These are phyloP conservation scores for Chirona hameri DNA, from an alignment of 2,888 invertebrate species.

Conservation along the genomic window DNA sequence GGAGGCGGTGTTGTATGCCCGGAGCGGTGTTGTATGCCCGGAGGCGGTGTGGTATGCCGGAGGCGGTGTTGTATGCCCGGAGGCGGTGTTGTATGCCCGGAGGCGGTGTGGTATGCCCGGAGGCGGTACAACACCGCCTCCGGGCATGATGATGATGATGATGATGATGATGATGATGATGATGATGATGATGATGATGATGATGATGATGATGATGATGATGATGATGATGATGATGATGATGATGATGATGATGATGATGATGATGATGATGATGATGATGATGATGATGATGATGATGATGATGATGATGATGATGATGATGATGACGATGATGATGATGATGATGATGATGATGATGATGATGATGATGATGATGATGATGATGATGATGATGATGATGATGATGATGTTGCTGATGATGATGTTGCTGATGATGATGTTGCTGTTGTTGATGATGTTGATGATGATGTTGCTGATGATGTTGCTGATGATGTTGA, in stretches of 20 bases:
- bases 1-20: no score
- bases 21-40: no score
- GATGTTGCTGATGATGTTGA: no score
- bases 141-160: neutral
- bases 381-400: no score
- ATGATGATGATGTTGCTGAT: no score
- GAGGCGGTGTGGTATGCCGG: no score
- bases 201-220: conserved; percentile 9
- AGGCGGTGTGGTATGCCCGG: no score
- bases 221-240: conserved; percentile 22
- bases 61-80: no score
- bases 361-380: conserved; percentile 30
- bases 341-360: conserved; percentile 29
- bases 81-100: no score
- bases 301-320: conserved; percentile 30
- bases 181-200: conserved; percentile 7
- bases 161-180: conserved; percentile 28
- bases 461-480: no score
- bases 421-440: no score
- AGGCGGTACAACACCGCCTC: neutral
- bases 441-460: no score
- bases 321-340: conserved; percentile 26
- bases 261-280: neutral
- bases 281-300: conserved; percentile 28
- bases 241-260: neutral